Evolutionary conservation across 1,140 invertebrate species (phyloP).

Genomic region (Subanguina moxae): DNA sequence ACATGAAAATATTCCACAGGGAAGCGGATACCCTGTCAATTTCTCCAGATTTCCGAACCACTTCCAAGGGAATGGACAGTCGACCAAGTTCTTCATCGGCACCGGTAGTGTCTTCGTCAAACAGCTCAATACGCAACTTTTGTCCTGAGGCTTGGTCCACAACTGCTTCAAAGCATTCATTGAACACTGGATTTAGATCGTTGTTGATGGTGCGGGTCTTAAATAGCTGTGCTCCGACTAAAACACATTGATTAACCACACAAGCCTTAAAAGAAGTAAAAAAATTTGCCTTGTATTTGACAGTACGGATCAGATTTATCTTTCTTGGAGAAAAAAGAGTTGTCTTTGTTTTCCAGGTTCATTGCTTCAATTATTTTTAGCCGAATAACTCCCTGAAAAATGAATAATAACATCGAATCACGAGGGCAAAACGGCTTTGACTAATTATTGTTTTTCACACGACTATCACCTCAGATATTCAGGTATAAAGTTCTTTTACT

Average conservation of each 20-base stretch:
- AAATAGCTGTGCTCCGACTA: conserved; percentile 25
- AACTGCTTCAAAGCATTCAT: conserved; percentile 59
- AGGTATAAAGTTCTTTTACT: too few species aligned
- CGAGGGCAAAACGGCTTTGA: too few species aligned
- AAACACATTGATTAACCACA: conserved; percentile 3
- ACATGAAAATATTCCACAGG: neutral
- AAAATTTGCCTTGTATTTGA: conserved; percentile 52
- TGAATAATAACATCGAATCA: conserved; percentile 3
- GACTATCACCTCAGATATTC: too few species aligned
- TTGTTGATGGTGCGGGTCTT: conserved; percentile 48
- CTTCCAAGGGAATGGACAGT: conserved; percentile 45
- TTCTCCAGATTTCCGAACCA: conserved; percentile 28
- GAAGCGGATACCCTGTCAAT: conserved; percentile 41
- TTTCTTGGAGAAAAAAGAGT: conserved; percentile 47
- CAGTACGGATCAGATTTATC: conserved; percentile 56
- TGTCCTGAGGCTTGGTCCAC: conserved; percentile 58
- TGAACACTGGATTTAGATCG: conserved; percentile 56
- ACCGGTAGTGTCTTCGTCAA: conserved; percentile 54
- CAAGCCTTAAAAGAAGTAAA: conserved; percentile 2
- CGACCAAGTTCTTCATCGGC: conserved; percentile 56
- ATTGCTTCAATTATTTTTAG: conserved; percentile 56
- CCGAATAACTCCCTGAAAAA: conserved; percentile 51
- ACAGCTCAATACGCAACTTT: conserved; percentile 53
- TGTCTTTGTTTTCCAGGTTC: conserved; percentile 57
- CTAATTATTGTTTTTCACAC: too few species aligned